A percentile compares a stretch with the other conserved stretches of the same genome.
Evolutionary conservation across 2,888 invertebrate genomes (phyloP).

Genomic region (Lithosia quadra): DNA sequence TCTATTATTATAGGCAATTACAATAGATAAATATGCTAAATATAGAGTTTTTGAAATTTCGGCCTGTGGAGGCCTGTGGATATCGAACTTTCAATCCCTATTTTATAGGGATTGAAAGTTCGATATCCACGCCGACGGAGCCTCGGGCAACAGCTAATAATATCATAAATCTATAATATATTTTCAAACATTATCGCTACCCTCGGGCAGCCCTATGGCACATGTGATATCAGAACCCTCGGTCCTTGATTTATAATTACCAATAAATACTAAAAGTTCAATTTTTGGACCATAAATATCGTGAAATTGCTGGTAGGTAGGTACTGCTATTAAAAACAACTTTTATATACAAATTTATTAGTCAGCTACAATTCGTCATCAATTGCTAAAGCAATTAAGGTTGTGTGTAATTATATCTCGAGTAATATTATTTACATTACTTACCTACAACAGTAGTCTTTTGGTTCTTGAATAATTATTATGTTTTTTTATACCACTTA

Average conservation of each 20-base stretch:
- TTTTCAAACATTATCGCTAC: conserved; percentile 23
- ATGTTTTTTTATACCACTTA: too few species aligned
- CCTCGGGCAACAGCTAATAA: too few species aligned
- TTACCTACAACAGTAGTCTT: too few species aligned
- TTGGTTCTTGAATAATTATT: too few species aligned
- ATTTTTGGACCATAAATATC: conserved; percentile 52
- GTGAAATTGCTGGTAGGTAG: conserved; percentile 10
- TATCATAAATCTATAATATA: conserved; percentile 15
- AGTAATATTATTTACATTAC: too few species aligned
- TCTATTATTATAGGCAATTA: too few species aligned
- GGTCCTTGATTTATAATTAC: conserved; percentile 43
- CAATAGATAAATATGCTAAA: too few species aligned
- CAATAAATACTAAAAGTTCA: conserved; percentile 52
- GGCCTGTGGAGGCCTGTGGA: too few species aligned
- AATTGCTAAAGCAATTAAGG: conserved; percentile 49
- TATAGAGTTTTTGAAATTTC: too few species aligned
- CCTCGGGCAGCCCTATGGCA: conserved; percentile 33
- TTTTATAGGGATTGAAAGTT: too few species aligned
- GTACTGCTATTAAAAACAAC: conserved; percentile 48
- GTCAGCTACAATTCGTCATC: conserved; percentile 44
- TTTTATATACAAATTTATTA: conserved; percentile 54
- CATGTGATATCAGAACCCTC: conserved; percentile 38
- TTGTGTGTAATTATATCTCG: conserved; percentile 35
- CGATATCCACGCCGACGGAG: too few species aligned
- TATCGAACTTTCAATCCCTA: too few species aligned